Conservation (phyloP, 2,113 vertebrate genomes). For the Indri indri region DNA sequence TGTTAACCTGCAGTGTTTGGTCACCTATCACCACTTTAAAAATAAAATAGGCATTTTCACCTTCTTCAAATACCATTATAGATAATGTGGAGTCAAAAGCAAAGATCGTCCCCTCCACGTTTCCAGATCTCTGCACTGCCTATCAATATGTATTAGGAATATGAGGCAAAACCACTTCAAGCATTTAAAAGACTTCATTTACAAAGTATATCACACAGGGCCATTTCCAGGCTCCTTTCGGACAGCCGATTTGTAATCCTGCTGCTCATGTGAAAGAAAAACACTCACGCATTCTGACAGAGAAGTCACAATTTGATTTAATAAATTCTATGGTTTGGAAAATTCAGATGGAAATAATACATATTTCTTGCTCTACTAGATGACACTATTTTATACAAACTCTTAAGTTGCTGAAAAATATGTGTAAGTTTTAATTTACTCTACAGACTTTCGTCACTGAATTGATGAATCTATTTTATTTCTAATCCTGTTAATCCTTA, state of each 20-base stretch:
- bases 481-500: background rate
- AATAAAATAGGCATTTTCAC: constrained; percentile 62
- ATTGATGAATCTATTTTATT: background rate
- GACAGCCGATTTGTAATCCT: constrained; percentile 58
- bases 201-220: constrained; percentile 43
- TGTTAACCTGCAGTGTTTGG: constrained; percentile 67
- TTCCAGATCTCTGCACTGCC: constrained; percentile 21
- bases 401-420: background rate
- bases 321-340: constrained; percentile 26
- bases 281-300: background rate
- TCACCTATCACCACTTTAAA: constrained; percentile 72
- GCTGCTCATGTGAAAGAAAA: constrained; percentile 31
- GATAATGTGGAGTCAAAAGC: constrained; percentile 62
- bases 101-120: constrained; percentile 43
- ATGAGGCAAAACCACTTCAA: constrained; percentile 48
- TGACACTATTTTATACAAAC: background rate
- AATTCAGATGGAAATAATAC: constrained; percentile 33
- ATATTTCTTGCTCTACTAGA: background rate
- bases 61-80: constrained; percentile 73
- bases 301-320: background rate
- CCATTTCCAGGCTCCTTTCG: constrained; percentile 15
- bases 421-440: background rate
- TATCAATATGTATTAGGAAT: constrained; percentile 45
- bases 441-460: background rate
- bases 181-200: constrained; percentile 69